Evolutionary conservation across 1,140 invertebrate genomes (phyloP), one percentile per base, ranked within the genome.

Genomic region (Trichogramma pretiosum): DNA sequence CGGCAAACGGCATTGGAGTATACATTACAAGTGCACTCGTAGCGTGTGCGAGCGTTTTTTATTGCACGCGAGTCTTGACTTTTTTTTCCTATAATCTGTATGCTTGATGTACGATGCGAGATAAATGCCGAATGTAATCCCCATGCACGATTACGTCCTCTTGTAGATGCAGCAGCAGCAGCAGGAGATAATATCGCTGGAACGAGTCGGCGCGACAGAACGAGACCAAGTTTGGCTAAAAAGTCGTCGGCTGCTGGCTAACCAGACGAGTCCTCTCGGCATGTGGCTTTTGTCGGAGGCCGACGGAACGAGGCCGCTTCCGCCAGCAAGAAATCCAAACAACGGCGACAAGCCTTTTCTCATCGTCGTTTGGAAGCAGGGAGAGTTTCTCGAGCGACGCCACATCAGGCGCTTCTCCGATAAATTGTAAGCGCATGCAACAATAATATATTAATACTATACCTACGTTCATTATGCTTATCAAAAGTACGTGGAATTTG

Each of bases 361-460:
- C 8, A 73, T 73, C 26, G 50, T 72, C 22, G 58, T 73, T 16
- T 73, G 69, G 65, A 63, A 65, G 46, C 47, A 68, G 16, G 70
- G 71, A 22, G 54, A 40, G 3, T 63, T 62, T 21, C 50, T 73
- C 33, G 69, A 71, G 46, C 59, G 60, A 33, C 59, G 71, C 1
- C 66, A 72, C 22, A 57, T 72, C 14, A 61, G 42, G 42, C 59
- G 56, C 11, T 73, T 64, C 38, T 56, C 61, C n/a, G 52, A 51
- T 10, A 65, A 48, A 32, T 26, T 17, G 44, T 46, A 28, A n/a
- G 4, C n/a, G n/a, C n/a, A n/a, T n/a, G n/a, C n/a, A n/a, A n/a
- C n/a, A n/a, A n/a, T n/a, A n/a, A n/a, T n/a, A n/a, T n/a, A n/a
- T n/a, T n/a, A n/a, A n/a, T n/a, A n/a, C n/a, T n/a, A n/a, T n/a